Percentiles rank a stretch among this genome's conserved stretches.
Conservation (phyloP, 1,140 invertebrate species). For the Latrodectus geometricus region DNA sequence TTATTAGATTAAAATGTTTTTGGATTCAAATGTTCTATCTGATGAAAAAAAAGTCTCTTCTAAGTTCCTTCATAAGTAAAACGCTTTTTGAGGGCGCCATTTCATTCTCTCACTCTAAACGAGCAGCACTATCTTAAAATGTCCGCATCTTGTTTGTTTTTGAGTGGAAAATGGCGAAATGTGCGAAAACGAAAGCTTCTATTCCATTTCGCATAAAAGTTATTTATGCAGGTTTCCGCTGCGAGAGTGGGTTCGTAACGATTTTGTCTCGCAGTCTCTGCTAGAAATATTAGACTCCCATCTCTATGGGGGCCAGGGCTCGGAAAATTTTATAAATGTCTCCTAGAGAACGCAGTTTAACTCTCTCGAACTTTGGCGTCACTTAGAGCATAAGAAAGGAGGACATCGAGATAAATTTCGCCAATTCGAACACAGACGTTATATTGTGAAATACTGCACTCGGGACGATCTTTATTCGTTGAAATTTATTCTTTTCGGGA, state of each 20-base stretch:
- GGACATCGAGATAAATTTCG: conserved; percentile 19
- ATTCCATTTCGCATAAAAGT: not conserved
- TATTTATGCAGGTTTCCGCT: not conserved
- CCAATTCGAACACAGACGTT: conserved; percentile 1
- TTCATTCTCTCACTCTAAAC: too few species aligned
- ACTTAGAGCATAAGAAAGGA: not conserved
- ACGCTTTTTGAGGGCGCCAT: too few species aligned
- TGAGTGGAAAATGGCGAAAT: not conserved
- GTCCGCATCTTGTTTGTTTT: not conserved
- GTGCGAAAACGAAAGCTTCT: not conserved
- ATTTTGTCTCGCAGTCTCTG: not conserved
- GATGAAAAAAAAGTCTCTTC: too few species aligned
- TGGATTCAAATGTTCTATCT: too few species aligned
- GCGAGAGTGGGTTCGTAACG: not conserved
- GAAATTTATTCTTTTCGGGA: not conserved
- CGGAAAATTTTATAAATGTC: not conserved
- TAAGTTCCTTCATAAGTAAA: too few species aligned
- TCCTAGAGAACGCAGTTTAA: not conserved
- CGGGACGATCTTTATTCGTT: conserved; percentile 18
- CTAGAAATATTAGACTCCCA: not conserved
- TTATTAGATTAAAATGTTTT: too few species aligned
- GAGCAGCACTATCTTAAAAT: not conserved
- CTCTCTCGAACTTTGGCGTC: not conserved
- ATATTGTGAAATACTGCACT: conserved; percentile 10
- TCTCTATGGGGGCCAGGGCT: not conserved